Conservation (phyloP, 1,140 invertebrate genomes). For the Lethrus apterus region DNA sequence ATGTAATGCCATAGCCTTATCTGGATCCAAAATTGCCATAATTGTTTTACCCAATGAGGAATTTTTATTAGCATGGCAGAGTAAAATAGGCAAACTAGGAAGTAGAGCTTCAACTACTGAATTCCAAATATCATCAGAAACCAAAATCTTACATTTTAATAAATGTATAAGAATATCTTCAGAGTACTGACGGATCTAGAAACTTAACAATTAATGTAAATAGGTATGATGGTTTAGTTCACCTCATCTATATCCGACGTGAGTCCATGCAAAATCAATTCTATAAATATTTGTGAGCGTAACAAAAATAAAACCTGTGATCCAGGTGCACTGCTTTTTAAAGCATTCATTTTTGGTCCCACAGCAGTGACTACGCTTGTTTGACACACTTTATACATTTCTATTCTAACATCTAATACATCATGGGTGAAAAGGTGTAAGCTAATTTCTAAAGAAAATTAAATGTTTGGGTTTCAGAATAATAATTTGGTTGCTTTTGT, state of each 20-base stretch:
- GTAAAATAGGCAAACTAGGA: conserved; percentile 48
- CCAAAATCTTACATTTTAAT: conserved; percentile 51
- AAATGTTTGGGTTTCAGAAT: no score
- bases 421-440: conserved; percentile 44
- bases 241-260: conserved; percentile 42
- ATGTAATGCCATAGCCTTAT: conserved; percentile 31
- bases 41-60: conserved; percentile 48
- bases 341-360: conserved; percentile 39
- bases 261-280: conserved; percentile 55
- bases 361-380: conserved; percentile 37
- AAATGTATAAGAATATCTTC: conserved; percentile 54
- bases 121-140: conserved; percentile 52
- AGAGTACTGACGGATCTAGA: conserved; percentile 47
- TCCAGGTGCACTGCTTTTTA: conserved; percentile 33
- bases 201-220: conserved; percentile 7
- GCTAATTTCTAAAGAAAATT: conserved; percentile 36
- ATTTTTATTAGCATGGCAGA: conserved; percentile 40
- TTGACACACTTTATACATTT: conserved; percentile 42
- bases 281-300: conserved; percentile 48
- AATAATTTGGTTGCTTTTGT: no score
- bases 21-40: conserved; percentile 54
- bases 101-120: conserved; percentile 48
- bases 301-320: conserved; percentile 46
- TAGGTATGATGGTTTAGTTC: neutral
- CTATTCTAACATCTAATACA: conserved; percentile 36